Base-by-base conservation (phyloP, 2,888 invertebrate species). In the Ditula angustiorana region DNA sequence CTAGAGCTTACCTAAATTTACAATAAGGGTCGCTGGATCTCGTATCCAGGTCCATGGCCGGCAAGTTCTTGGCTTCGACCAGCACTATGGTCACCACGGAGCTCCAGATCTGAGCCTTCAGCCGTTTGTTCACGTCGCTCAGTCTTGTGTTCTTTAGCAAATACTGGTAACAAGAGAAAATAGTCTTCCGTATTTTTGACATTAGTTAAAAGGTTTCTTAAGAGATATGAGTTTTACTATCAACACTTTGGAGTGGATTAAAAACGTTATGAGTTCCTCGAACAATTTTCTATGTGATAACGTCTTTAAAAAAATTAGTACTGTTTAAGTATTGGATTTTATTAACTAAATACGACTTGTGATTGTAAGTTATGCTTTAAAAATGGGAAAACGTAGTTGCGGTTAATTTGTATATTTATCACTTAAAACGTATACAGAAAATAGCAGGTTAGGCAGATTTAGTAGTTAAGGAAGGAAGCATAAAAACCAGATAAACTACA, bases 31-130 rank as follows among this genome's bases (percentile, higher is more conserved):
- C 98, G 74, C 96, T 97, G 68, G 97, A 95, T 70, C 98, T 96
- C n/a, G 95, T 95, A 78, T 98, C 98, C 73, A 97, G 94, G 82
- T 98, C 97, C 95, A 97, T 96, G 0, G 97, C 95, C 1, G 96
- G 95, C 64, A 99, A 94, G 83, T 98, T 97, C 90, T 96, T 97
- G 10, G 98, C 99, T 87, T 99, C 99, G 23, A 99, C 97, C 71
- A 99, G 93, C n/a, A 99, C 96, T 74, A 99, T 97, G 66, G 99
- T 99, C 35, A 99, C 98, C 63, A 99, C 98, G 2, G 98, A 98
- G 82, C 97, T 98, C 99, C 99, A 99, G 83, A 98, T 97, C 90
- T 99, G 99, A 26, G 97, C 98, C 88, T 98, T 99, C 59, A 98
- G 90, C 67, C 96, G 94, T 81, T 96, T 95, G 81, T 96, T 97